phyloP scores from a whole-genome alignment of 2,888 invertebrate genomes.

The Nysson spinosus region DNA sequence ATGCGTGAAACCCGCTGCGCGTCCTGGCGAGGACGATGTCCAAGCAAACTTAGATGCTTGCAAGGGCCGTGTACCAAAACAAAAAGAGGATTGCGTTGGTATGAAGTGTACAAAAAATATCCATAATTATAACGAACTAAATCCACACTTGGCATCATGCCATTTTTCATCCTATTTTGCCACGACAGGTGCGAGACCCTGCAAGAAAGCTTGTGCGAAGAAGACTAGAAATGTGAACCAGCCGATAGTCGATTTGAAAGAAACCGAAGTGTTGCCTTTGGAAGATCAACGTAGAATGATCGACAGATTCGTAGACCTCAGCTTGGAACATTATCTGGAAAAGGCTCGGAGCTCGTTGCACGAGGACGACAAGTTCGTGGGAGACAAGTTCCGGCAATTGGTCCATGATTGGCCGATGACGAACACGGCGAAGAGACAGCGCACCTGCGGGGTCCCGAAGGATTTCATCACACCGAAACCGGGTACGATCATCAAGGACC shows the following conservation, averaged over 20 bases:
- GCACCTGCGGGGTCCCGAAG: conserved; percentile 8
- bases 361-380: conserved; percentile 18
- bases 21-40: conserved; percentile 77
- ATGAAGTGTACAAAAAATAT: not conserved
- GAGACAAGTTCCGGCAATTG: conserved; percentile 50
- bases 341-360: conserved; percentile 23
- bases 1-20: conserved; percentile 77
- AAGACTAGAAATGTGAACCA: conserved; percentile 27
- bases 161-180: not conserved
- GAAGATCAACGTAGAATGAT: conserved; percentile 44
- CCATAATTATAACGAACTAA: too few relatives aligned
- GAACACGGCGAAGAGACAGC: conserved; percentile 35
- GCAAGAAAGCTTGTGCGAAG: conserved; percentile 59
- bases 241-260: not conserved
- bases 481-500: conserved; percentile 65
- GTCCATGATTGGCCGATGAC: conserved; percentile 57
- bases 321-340: conserved; percentile 56
- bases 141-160: too few relatives aligned
- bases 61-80: conserved; percentile 63
- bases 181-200: conserved; percentile 55
- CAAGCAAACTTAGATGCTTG: conserved; percentile 64
- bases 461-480: conserved; percentile 58
- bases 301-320: conserved; percentile 61
- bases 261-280: not conserved
- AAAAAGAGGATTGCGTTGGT: conserved; percentile 61